phyloP scores from a whole-genome alignment of 2,888 invertebrate species.

The Seira ritae region DNA sequence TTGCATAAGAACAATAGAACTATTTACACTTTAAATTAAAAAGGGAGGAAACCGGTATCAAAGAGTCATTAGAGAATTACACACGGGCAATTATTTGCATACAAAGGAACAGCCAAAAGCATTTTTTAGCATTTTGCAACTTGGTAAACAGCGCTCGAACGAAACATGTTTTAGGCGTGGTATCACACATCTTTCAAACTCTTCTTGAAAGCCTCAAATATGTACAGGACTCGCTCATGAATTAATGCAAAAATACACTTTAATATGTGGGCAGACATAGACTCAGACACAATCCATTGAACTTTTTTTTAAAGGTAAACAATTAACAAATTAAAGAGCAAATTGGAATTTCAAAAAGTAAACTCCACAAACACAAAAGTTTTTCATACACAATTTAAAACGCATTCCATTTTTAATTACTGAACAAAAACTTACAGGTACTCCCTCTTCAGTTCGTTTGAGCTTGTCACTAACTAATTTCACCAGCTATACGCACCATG shows the following conservation, averaged over 20 bases:
- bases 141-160: neutral
- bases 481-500: constrained; percentile 31
- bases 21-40: constrained; percentile 23
- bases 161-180: constrained; percentile 8
- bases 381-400: neutral
- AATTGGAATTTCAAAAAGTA: too few species aligned
- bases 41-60: constrained; percentile 19
- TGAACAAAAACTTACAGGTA: constrained; percentile 60
- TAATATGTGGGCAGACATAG: neutral
- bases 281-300: neutral
- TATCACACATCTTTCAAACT: constrained; percentile 6
- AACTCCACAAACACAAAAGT: neutral
- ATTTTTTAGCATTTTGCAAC: neutral
- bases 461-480: constrained; percentile 48
- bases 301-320: neutral
- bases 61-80: neutral
- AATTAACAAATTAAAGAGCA: neutral
- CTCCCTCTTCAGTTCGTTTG: constrained; percentile 32
- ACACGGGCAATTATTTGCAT: constrained; percentile 27
- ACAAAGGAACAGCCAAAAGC: constrained; percentile 24
- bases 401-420: neutral
- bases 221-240: neutral
- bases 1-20: constrained; percentile 25
- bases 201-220: neutral
- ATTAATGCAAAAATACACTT: neutral